phyloP scores from a whole-genome alignment of 2,888 invertebrate genomes.

The Sphaerolaimus hirsutus region DNA sequence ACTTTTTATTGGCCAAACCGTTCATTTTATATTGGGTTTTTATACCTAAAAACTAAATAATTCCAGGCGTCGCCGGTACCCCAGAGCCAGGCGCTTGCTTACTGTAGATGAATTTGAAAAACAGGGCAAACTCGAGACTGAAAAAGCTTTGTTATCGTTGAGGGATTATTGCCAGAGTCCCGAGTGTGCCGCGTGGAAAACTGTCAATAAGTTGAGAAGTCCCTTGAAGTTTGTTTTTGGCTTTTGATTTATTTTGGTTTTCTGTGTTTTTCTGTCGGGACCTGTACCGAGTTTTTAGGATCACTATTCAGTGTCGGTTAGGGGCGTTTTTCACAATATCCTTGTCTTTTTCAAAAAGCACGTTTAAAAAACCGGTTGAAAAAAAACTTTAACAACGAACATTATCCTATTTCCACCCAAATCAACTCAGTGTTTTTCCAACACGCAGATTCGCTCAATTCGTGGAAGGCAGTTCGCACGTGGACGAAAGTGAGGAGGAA shows the following conservation, averaged over 20 bases:
- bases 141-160: conserved; percentile 50
- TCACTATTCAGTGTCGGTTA: too few species aligned
- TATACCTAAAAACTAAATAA: too few species aligned
- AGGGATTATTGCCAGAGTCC: conserved; percentile 62
- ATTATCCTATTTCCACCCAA: background rate
- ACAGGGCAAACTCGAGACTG: conserved; percentile 54
- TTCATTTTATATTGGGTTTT: too few species aligned
- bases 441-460: conserved; percentile 10
- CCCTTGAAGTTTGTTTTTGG: background rate
- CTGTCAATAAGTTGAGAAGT: conserved; percentile 9
- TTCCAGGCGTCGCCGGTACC: conserved; percentile 42
- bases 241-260: too few species aligned
- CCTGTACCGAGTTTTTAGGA: too few species aligned
- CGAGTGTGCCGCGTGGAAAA: conserved; percentile 64
- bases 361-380: background rate
- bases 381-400: background rate
- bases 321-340: too few species aligned
- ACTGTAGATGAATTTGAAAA: conserved; percentile 58
- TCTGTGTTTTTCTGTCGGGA: too few species aligned
- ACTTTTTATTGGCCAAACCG: too few species aligned
- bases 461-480: conserved; percentile 8
- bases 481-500: background rate
- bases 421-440: conserved; percentile 2
- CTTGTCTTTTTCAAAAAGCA: too few species aligned
- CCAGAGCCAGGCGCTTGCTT: conserved; percentile 45